phyloP scores from a whole-genome alignment of 1,140 invertebrate species.

The Brachionus angularis region DNA sequence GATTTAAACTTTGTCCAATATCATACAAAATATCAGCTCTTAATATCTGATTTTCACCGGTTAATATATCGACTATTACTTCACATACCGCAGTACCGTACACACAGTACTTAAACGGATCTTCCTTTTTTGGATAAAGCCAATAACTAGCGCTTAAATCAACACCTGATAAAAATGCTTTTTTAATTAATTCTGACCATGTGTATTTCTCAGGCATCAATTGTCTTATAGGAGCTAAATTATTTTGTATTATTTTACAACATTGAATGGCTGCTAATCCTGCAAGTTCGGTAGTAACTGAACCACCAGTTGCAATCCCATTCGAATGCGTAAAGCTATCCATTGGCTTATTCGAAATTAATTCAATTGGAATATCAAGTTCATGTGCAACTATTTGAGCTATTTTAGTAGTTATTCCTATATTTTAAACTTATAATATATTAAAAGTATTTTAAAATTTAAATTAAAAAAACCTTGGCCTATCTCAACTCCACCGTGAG shows the following conservation, averaged over 20 bases:
- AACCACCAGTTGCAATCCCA: conserved; percentile 66
- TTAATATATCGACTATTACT: conserved; percentile 61
- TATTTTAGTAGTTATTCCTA: conserved; percentile 70
- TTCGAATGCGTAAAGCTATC: conserved; percentile 62
- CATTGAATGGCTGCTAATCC: conserved; percentile 8
- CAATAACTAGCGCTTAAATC: conserved; percentile 26
- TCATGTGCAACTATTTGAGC: conserved; percentile 72
- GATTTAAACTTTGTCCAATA: conserved; percentile 1
- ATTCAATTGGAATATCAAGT: conserved; percentile 69
- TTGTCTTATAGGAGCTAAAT: conserved; percentile 29
- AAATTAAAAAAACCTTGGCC: conserved; percentile 80
- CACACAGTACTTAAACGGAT: conserved; percentile 6
- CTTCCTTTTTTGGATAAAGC: conserved; percentile 4
- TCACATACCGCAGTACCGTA: conserved; percentile 55
- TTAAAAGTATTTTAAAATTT: too few relatives aligned
- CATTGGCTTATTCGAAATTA: conserved; percentile 67
- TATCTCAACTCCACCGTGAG: conserved; percentile 75
- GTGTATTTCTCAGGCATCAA: neutral
- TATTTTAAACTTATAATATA: too few relatives aligned
- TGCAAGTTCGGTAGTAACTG: conserved; percentile 68
- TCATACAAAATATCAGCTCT: conserved; percentile 41
- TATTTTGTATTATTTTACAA: conserved; percentile 43
- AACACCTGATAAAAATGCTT: neutral
- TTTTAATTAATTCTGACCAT: conserved; percentile 40
- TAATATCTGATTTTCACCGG: conserved; percentile 53